Percentiles rank a stretch among this genome's conserved stretches.
These are phyloP conservation scores for Tenebrio molitor DNA, from an alignment of 1,140 invertebrate species.

Conservation along the genomic window DNA sequence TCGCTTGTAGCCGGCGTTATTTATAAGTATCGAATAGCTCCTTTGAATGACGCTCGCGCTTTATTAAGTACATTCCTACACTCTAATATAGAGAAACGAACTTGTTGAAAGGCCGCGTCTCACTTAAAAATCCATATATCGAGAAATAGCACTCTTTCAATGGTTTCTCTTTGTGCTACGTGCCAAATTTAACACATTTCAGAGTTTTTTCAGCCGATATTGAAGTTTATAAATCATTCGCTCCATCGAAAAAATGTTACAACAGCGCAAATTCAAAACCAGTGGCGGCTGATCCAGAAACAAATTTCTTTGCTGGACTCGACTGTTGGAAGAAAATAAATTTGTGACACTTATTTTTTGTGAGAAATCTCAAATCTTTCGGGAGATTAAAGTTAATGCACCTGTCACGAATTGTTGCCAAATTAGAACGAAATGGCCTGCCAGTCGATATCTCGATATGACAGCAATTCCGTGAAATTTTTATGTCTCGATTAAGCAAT, in stretches of 20 bases:
- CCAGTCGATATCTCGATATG: constrained; percentile 2
- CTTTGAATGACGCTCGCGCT: constrained; percentile 15
- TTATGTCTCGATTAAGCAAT: constrained; percentile 30
- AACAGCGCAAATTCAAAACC: no score
- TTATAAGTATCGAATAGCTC: constrained; percentile 38
- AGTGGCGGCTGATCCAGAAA: no score
- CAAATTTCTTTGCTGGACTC: no score
- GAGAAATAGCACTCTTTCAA: neutral
- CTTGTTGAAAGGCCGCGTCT: constrained; percentile 15
- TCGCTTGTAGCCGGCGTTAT: constrained; percentile 30
- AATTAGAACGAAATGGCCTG: constrained; percentile 8
- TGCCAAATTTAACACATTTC: no score
- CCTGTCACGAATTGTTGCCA: neutral
- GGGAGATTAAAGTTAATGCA: constrained; percentile 10
- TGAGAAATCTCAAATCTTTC: neutral
- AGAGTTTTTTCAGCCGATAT: no score
- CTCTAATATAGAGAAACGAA: constrained; percentile 9
- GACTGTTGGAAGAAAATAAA: no score
- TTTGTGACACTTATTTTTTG: no score
- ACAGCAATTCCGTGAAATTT: constrained; percentile 17
- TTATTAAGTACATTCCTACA: constrained; percentile 22
- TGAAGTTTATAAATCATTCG: no score
- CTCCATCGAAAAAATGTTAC: no score
- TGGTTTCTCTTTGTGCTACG: no score
- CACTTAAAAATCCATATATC: constrained; percentile 31